Evolutionary conservation across 1,140 invertebrate species (phyloP).

Genomic region (Lordiphosa collinella): DNA sequence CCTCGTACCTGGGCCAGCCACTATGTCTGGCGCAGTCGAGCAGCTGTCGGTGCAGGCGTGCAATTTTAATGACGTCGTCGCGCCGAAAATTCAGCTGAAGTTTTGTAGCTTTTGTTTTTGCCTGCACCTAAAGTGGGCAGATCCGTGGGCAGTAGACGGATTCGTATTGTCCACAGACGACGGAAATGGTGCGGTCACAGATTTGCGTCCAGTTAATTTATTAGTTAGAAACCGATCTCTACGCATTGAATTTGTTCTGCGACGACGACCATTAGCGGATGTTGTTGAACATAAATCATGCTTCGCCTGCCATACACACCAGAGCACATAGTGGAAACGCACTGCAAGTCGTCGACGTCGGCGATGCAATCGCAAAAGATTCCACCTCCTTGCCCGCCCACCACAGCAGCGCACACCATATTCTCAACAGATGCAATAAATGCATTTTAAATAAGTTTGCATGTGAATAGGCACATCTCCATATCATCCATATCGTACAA

Average conservation of each 20-base stretch:
- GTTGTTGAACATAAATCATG: constrained; percentile 68
- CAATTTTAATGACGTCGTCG: constrained; percentile 73
- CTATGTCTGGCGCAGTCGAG: constrained; percentile 57
- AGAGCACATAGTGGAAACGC: constrained; percentile 24
- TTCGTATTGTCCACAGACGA: constrained; percentile 11
- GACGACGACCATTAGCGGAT: constrained; percentile 56
- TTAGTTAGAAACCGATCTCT: constrained; percentile 22
- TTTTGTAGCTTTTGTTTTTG: constrained; percentile 42
- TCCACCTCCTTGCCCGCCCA: constrained; percentile 12
- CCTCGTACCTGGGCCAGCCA: constrained; percentile 38
- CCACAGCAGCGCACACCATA: constrained; percentile 31
- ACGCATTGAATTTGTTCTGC: constrained; percentile 41
- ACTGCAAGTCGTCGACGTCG: constrained; percentile 17
- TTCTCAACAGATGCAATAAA: constrained; percentile 65
- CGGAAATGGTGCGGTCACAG: constrained; percentile 34
- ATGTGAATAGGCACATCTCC: not conserved
- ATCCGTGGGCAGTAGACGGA: constrained; percentile 48
- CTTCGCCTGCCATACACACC: constrained; percentile 20
- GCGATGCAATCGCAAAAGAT: constrained; percentile 36
- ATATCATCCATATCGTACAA: too few species aligned
- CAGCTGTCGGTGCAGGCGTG: constrained; percentile 21
- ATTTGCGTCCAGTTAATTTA: constrained; percentile 37
- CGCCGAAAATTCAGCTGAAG: constrained; percentile 30
- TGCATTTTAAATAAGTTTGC: constrained; percentile 32
- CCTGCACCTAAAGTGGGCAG: constrained; percentile 52